These are phyloP conservation scores for Bathynomus jamesi DNA, from an alignment of 1,140 invertebrate genomes.

Conservation along the genomic window DNA sequence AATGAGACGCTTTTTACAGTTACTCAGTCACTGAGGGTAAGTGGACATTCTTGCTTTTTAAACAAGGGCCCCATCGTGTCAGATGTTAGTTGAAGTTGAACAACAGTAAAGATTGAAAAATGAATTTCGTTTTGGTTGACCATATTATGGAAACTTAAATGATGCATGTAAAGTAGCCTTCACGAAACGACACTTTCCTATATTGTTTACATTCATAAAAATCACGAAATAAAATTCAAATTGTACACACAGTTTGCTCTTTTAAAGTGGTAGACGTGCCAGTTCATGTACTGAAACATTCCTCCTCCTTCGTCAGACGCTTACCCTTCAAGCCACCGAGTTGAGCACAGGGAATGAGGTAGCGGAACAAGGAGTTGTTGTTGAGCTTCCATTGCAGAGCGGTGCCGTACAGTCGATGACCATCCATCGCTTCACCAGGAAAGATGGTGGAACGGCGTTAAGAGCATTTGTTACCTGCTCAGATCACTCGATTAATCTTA, in stretches of 20 bases:
- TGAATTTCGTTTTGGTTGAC: too few relatives aligned
- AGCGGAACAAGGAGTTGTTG: constrained; percentile 24
- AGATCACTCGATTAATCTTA: constrained; percentile 23
- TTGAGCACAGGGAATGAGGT: constrained; percentile 19
- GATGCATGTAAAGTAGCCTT: too few relatives aligned
- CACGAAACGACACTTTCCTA: too few relatives aligned
- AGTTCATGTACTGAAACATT: too few relatives aligned
- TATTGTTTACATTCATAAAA: too few relatives aligned
- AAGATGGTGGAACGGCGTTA: constrained; percentile 20
- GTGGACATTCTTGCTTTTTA: not conserved
- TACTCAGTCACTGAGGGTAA: constrained; percentile 18
- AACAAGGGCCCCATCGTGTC: too few relatives aligned
- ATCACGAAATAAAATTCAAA: too few relatives aligned
- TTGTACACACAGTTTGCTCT: too few relatives aligned
- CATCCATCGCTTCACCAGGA: constrained; percentile 16
- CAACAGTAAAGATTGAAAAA: too few relatives aligned
- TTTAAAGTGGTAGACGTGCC: too few relatives aligned
- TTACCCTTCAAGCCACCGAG: constrained; percentile 22
- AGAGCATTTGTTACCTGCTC: constrained; percentile 24
- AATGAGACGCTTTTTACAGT: constrained; percentile 17
- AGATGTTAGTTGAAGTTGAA: not conserved
- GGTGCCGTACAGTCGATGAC: constrained; percentile 16
- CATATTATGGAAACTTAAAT: too few relatives aligned
- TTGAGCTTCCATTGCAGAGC: constrained; percentile 23
- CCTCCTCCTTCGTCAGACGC: constrained; percentile 12